Evolutionary conservation across 2,888 invertebrate genomes (phyloP).

Genomic region (Caenorhabditis becei): DNA sequence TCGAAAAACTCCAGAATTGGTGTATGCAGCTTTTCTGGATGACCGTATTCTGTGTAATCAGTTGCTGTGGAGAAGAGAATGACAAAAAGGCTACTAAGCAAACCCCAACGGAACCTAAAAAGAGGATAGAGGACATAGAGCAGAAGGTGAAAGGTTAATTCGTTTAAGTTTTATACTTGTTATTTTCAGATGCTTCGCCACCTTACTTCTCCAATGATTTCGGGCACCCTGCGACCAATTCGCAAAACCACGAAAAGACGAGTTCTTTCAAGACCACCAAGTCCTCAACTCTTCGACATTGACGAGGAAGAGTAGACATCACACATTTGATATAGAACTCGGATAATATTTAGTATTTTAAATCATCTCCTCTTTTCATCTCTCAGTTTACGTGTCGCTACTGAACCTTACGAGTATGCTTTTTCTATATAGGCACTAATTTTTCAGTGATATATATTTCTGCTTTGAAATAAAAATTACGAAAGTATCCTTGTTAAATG

Average conservation of each 20-base stretch:
- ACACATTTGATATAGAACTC: no score
- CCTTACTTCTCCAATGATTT: conserved; percentile 74
- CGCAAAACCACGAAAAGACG: conserved; percentile 65
- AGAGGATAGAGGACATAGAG: conserved; percentile 66
- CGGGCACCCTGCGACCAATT: conserved; percentile 71
- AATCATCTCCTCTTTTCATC: no score
- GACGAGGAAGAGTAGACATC: conserved; percentile 72
- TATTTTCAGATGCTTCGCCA: conserved; percentile 78
- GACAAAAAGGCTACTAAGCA: conserved; percentile 23
- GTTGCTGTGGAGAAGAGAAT: conserved; percentile 72
- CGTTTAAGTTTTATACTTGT: not conserved
- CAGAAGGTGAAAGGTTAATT: conserved; percentile 68
- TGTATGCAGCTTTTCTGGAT: conserved; percentile 80
- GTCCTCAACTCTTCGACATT: conserved; percentile 80
- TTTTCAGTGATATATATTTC: no score
- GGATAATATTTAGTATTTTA: no score
- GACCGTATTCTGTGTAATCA: conserved; percentile 78
- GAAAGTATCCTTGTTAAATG: no score
- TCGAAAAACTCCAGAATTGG: conserved; percentile 66
- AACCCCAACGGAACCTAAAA: conserved; percentile 33
- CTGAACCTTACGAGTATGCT: no score
- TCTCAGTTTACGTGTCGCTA: no score
- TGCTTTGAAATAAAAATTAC: no score
- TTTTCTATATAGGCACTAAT: no score
- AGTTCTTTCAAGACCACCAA: conserved; percentile 77